phyloP scores from a whole-genome alignment of 1,140 invertebrate genomes.

The Drosophila trapezifrons region DNA sequence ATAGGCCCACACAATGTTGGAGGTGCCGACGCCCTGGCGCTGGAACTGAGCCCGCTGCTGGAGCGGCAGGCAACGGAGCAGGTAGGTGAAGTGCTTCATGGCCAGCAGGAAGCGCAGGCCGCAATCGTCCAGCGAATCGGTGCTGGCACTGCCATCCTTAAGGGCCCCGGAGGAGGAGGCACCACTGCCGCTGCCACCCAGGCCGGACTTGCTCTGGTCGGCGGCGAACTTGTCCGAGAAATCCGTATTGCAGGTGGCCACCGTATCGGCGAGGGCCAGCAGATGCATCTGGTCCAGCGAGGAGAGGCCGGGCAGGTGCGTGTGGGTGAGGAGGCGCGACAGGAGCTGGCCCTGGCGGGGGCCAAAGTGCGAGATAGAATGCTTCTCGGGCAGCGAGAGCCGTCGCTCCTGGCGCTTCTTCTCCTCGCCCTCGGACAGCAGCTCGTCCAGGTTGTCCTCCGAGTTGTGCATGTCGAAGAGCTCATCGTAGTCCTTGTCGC shows the following conservation, averaged over 20 bases:
- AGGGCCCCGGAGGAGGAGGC: slow-evolving; percentile 85
- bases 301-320: slow-evolving; percentile 97
- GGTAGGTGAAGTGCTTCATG: slow-evolving; percentile 98
- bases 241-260: slow-evolving; percentile 95
- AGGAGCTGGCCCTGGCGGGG: slow-evolving; percentile 91
- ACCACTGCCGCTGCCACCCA: slow-evolving; percentile 77
- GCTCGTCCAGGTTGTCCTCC: slow-evolving; percentile 93
- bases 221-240: slow-evolving; percentile 93
- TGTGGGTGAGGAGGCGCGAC: slow-evolving; percentile 96
- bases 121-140: slow-evolving; percentile 98
- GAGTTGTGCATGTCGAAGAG: slow-evolving; percentile 92
- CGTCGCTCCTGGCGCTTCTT: slow-evolving; percentile 87
- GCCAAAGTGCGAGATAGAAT: slow-evolving; percentile 92
- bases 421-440: slow-evolving; percentile 88
- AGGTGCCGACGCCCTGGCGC: slow-evolving; percentile 94
- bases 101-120: slow-evolving; percentile 97
- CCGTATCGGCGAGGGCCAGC: slow-evolving; percentile 97
- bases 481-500: slow-evolving; percentile 92
- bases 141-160: slow-evolving; percentile 88
- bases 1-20: slow-evolving; percentile 99
- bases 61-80: slow-evolving; percentile 95
- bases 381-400: slow-evolving; percentile 88
- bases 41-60: slow-evolving; percentile 94
- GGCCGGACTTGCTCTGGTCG: slow-evolving; percentile 88
- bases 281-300: slow-evolving; percentile 99